Base-by-base conservation (phyloP, 2,113 vertebrate species). In the Psittacula cyanocephala region DNA sequence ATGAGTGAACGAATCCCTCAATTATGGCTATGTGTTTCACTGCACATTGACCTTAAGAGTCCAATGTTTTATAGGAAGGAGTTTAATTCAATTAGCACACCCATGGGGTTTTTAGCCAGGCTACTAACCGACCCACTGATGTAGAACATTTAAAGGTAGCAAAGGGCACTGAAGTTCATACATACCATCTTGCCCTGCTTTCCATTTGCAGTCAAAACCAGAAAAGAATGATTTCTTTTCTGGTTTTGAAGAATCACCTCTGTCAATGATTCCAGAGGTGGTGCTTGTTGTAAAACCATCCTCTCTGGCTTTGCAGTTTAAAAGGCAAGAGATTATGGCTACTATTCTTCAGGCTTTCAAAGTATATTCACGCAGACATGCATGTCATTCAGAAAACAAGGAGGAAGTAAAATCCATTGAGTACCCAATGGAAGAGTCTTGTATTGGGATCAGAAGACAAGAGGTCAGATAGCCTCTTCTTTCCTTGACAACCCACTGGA, bases 21-120 rank as follows among this genome's bases (percentile, higher is more conserved):
- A 76, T 95, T 86, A 91, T 2, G 2, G 75, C 89, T 79, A 41
- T 7, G 84, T 70, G 81, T 96, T 86, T 86, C 91, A 79, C 35
- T 94, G 94, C 95, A 83, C 92, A 81, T 84, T 86, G 95, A 96
- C 96, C 95, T 96, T 86, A 96, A 90, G 81, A 96, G 81, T 28
- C 75, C 92, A 86, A 2, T 72, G 92, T 52, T 93, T 95, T 37
- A 49, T 5, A 75, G 9, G 57, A 89, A 93, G 90, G 77, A 60
- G 33, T 93, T 96, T 95, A 96, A 97, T 97, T 92, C 88, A 95
- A 93, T 93, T 91, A 97, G 72, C 84, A 94, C 65, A 78, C 65
- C 72, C 94, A 52, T 18, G 53, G 74, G 89, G 29, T 29, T 78
- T 93, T 41, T 53, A 89, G 67, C 39, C 87, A 84, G 60, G 39